Evolutionary conservation across 2,797 vertebrate genomes (phyloP).

Genomic region (Sylvilagus floridanus): DNA sequence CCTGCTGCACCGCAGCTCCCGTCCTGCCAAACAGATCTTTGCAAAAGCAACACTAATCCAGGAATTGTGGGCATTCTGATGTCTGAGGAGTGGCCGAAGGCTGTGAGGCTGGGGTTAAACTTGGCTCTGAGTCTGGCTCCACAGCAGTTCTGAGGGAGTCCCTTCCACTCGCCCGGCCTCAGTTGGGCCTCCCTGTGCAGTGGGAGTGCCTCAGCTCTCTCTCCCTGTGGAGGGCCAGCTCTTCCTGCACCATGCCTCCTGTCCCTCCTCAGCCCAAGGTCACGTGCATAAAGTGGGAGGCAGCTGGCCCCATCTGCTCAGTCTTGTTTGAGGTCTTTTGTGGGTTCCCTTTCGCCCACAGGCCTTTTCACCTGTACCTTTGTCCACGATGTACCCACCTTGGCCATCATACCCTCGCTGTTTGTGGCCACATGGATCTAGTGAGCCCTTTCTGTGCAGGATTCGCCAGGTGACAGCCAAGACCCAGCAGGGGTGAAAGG

Average conservation of each 20-base stretch:
- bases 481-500: neutral
- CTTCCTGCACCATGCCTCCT: neutral
- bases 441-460: neutral
- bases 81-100: neutral
- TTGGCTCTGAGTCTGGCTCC: neutral
- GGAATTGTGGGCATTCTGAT: neutral
- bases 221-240: neutral
- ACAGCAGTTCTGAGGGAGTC: neutral
- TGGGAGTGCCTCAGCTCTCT: neutral
- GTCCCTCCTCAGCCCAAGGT: neutral
- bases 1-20: too few relatives aligned
- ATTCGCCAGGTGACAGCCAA: neutral
- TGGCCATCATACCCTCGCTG: neutral
- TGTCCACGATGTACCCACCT: neutral
- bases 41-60: neutral
- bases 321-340: neutral
- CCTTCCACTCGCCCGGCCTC: neutral
- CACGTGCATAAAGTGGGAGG: too few relatives aligned
- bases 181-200: neutral
- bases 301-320: neutral
- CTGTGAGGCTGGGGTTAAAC: neutral
- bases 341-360: neutral
- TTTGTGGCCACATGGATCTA: neutral
- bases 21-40: slow-evolving; percentile 2
- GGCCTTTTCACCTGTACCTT: neutral